phyloP scores from a whole-genome alignment of 2,797 vertebrate species.

The Mormyrus hasselquistii region DNA sequence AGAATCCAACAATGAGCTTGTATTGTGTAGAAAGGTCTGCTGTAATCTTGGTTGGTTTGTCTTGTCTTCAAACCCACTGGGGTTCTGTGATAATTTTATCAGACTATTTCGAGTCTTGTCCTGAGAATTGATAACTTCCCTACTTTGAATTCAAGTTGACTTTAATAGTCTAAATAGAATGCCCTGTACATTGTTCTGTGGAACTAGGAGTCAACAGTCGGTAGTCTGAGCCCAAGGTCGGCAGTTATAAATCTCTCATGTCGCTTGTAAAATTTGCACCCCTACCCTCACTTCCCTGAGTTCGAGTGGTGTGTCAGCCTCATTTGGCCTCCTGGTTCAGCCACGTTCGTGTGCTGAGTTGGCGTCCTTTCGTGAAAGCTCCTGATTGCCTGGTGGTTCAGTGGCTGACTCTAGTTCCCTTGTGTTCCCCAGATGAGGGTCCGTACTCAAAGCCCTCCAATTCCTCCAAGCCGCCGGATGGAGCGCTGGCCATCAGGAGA shows the following conservation, averaged over 20 bases:
- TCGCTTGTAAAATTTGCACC: background rate
- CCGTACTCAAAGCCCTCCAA: conserved; percentile 92
- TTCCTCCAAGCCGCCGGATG: conserved; percentile 84
- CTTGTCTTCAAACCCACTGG: background rate
- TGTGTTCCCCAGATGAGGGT: conserved; percentile 90
- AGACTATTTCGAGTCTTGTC: background rate
- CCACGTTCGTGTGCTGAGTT: background rate
- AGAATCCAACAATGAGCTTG: background rate
- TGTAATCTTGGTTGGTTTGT: background rate
- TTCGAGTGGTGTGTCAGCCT: background rate
- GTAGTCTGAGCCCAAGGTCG: background rate
- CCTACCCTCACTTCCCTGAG: background rate
- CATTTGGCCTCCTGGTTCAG: background rate
- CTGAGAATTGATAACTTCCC: background rate
- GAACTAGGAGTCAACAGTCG: background rate
- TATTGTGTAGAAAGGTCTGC: background rate
- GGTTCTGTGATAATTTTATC: background rate
- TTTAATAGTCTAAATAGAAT: background rate
- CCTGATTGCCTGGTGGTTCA: background rate
- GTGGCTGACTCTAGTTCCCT: conserved; percentile 33
- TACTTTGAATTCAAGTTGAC: background rate
- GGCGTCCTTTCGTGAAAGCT: background rate
- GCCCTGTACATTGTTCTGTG: background rate
- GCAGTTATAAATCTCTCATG: background rate
- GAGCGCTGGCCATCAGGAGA: conserved; percentile 92